Evolutionary conservation across 1,140 invertebrate genomes (phyloP), one percentile per base, ranked within the genome.

Genomic region (Daktulosphaira vitifoliae): DNA sequence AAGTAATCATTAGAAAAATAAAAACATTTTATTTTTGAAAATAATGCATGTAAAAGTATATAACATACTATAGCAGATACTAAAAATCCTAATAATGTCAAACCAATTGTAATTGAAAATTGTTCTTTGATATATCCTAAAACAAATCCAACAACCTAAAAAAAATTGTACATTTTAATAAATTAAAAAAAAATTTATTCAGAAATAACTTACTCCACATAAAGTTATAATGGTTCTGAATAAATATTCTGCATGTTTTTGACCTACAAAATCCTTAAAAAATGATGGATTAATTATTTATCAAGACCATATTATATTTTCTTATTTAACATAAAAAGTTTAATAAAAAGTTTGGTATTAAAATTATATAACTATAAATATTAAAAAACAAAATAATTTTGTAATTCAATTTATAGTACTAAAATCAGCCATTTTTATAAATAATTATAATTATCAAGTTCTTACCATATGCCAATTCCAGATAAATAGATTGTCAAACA

Each of bases 381-480:
- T n/a, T n/a, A n/a, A n/a, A n/a, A n/a, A n/a, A n/a, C n/a, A n/a
- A n/a, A n/a, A n/a, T n/a, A n/a, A n/a, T n/a, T n/a, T n/a, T n/a
- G n/a, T n/a, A n/a, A n/a, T n/a, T n/a, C n/a, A n/a, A n/a, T n/a
- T n/a, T n/a, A n/a, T n/a, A n/a, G n/a, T n/a, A n/a, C n/a, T n/a
- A n/a, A n/a, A n/a, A n/a, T n/a, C n/a, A n/a, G n/a, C n/a, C n/a
- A n/a, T n/a, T n/a, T n/a, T n/a, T n/a, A n/a, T n/a, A n/a, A n/a
- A n/a, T n/a, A n/a, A n/a, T n/a, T n/a, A n/a, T n/a, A n/a, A n/a
- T 33, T 33, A 33, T 33, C 11, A 33, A 6, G 2, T 6, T 29
- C 39, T 46, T 48, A 62, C 54, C 54, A 62, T 62, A 46, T 62
- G 54, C 54, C 54, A 62, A 44, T 62, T 62, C 54, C 54, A 46